Percentiles rank a stretch among this genome's conserved stretches.
Conservation (phyloP, 2,888 invertebrate genomes). For the Imbricaverruca yamaguchii region DNA sequence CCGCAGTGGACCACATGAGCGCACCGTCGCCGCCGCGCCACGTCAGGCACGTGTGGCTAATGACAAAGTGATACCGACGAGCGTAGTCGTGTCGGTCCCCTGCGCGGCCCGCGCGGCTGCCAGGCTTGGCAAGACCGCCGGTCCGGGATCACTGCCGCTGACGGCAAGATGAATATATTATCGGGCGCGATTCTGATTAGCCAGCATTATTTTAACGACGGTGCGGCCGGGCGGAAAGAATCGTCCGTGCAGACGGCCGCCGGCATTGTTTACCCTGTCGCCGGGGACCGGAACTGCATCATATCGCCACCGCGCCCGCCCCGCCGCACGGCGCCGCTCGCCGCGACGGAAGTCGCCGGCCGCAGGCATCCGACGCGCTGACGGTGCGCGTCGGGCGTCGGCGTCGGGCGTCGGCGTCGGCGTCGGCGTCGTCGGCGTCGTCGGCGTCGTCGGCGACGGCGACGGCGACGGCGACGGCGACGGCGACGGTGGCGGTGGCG, state of each 20-base stretch:
- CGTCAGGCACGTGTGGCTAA: background rate
- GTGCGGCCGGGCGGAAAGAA: background rate
- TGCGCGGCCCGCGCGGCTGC: background rate
- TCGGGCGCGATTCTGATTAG: slow-evolving; percentile 18
- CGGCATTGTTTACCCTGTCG: slow-evolving; percentile 15
- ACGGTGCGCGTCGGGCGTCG: background rate
- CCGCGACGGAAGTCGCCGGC: background rate
- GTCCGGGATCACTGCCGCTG: background rate
- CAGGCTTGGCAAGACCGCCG: background rate
- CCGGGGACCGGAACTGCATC: slow-evolving; percentile 2
- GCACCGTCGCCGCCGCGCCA: too few relatives aligned
- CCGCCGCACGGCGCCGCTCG: background rate
- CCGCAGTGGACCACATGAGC: too few relatives aligned
- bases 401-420: background rate
- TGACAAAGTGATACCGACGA: slow-evolving; percentile 13
- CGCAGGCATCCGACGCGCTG: background rate
- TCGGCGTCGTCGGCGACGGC: too few relatives aligned
- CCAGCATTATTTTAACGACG: slow-evolving; percentile 22
- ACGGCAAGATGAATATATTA: slow-evolving; percentile 10
- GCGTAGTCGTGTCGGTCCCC: background rate
- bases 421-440: background rate
- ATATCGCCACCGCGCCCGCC: background rate
- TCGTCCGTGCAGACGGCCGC: background rate
- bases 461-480: too few relatives aligned
- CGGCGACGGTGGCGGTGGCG: background rate